Conservation (phyloP, 2,888 invertebrate species). For the Panopea generosa region DNA sequence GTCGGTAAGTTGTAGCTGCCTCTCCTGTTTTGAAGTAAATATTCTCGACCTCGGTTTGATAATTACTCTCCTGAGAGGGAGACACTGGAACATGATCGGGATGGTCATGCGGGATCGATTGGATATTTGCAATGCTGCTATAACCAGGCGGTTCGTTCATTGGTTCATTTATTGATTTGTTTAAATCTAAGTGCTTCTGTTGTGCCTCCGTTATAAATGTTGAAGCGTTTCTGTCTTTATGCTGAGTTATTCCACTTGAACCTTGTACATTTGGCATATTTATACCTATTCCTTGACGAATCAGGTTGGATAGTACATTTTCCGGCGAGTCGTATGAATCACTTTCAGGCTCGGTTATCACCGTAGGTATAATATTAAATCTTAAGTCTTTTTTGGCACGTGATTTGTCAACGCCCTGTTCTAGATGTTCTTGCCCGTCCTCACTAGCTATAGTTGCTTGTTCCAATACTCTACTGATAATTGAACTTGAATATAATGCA, state of each 20-base stretch:
- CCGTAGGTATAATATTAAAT: conserved; percentile 65
- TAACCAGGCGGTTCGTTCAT: neutral
- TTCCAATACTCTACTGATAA: conserved; percentile 65
- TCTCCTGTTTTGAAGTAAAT: conserved; percentile 54
- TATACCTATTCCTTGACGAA: conserved; percentile 53
- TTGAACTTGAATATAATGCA: conserved; percentile 64
- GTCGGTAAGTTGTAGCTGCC: conserved; percentile 45
- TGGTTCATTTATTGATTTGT: neutral
- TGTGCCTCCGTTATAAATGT: neutral
- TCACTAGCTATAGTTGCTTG: conserved; percentile 67
- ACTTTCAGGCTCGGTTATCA: conserved; percentile 58
- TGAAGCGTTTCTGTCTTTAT: neutral
- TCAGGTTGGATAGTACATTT: conserved; percentile 51
- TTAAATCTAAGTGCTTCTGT: too few relatives aligned
- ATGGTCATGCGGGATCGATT: neutral
- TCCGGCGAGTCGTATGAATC: conserved; percentile 55
- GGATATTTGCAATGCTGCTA: neutral
- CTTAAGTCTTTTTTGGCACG: conserved; percentile 67
- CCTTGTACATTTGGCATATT: conserved; percentile 2
- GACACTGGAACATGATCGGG: neutral
- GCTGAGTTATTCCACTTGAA: neutral
- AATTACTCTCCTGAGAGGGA: conserved; percentile 10
- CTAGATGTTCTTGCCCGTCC: conserved; percentile 23
- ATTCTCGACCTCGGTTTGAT: conserved; percentile 40
- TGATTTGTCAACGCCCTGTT: conserved; percentile 30